phyloP scores from a whole-genome alignment of 1,140 invertebrate genomes.

The Dryas iulia region DNA sequence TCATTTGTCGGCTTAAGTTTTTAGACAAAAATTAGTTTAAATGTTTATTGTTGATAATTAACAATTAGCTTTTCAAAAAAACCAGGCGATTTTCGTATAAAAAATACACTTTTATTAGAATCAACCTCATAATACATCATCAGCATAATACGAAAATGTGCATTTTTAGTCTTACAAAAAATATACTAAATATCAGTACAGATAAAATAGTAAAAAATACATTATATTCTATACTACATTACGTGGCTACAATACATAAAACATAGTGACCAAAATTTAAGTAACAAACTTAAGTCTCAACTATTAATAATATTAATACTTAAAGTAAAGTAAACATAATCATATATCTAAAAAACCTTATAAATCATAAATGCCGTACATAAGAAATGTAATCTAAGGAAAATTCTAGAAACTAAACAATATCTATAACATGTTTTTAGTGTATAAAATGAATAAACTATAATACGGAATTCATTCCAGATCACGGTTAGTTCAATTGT shows the following conservation, averaged over 20 bases:
- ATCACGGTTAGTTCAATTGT: neutral
- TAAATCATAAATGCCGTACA: neutral
- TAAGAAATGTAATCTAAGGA: neutral
- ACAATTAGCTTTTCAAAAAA: too few relatives aligned
- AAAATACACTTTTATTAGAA: conserved; percentile 25
- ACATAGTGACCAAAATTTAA: neutral
- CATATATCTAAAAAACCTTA: neutral
- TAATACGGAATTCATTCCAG: neutral
- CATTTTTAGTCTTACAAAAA: conserved; percentile 6
- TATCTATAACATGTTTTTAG: neutral
- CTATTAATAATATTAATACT: neutral
- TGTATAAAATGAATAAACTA: neutral
- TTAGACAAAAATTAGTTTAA: too few relatives aligned
- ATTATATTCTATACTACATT: neutral
- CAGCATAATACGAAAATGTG: conserved; percentile 14
- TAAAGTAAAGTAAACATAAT: neutral
- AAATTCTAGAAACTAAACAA: neutral
- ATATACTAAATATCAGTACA: neutral
- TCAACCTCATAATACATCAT: too few relatives aligned
- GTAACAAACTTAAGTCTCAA: conserved; percentile 2
- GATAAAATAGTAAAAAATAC: neutral
- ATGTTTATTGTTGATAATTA: too few relatives aligned
- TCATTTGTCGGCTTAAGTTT: too few relatives aligned
- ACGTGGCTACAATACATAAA: neutral
- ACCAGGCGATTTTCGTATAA: neutral